Conservation (phyloP, 2,888 invertebrate genomes). For the Dastarcus helophoroides region DNA sequence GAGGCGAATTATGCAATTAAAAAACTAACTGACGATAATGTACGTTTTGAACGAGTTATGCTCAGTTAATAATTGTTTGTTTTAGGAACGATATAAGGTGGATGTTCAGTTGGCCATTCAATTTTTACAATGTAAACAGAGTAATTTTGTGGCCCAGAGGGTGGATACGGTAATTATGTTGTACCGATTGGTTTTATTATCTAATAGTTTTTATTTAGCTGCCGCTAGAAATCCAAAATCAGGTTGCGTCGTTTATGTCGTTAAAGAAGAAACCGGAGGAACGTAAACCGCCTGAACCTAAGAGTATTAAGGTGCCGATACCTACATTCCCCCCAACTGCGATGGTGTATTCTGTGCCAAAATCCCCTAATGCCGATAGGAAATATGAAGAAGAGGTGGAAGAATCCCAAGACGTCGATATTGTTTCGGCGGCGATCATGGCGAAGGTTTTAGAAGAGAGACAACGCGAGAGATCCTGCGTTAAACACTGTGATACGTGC, state of each 20-base stretch:
- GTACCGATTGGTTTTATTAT: constrained; percentile 1
- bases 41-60: constrained; percentile 36
- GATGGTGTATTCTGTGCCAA: constrained; percentile 59
- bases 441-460: constrained; percentile 83
- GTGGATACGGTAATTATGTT: constrained; percentile 66
- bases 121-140: constrained; percentile 87
- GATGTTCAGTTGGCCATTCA: constrained; percentile 91
- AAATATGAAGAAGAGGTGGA: constrained; percentile 42
- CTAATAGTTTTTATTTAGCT: constrained; percentile 49
- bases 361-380: constrained; percentile 32
- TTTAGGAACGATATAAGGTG: constrained; percentile 84
- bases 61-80: constrained; percentile 23
- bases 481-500: constrained; percentile 76
- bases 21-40: constrained; percentile 77
- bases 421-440: constrained; percentile 80
- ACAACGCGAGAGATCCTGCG: constrained; percentile 64
- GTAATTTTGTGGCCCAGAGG: constrained; percentile 86
- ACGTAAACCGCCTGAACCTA: constrained; percentile 37
- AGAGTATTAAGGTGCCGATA: constrained; percentile 62
- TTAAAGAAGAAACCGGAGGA: constrained; percentile 46
- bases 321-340: constrained; percentile 76
- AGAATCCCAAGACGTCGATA: constrained; percentile 53
- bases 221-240: constrained; percentile 81
- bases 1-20: constrained; percentile 77
- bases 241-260: constrained; percentile 69